Evolutionary conservation across 2,888 invertebrate genomes (phyloP).

Genomic region (Beris chalybata): DNA sequence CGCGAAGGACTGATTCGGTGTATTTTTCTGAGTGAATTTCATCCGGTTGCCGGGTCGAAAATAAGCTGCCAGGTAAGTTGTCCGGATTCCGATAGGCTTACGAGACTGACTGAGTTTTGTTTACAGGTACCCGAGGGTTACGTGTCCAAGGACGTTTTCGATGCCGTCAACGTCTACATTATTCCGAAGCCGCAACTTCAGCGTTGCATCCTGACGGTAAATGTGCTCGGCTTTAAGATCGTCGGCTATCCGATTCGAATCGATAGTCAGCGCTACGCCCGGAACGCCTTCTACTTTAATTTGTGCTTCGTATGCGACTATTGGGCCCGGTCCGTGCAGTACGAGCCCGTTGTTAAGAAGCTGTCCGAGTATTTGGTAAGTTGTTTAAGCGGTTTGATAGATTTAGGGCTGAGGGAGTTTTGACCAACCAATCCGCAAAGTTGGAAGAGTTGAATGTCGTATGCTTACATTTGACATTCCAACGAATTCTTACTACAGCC

Average conservation of each 20-base stretch:
- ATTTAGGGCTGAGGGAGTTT: too few relatives aligned
- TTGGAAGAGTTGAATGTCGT: too few relatives aligned
- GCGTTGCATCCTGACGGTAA: constrained; percentile 86
- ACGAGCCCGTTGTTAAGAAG: constrained; percentile 93
- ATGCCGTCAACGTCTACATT: constrained; percentile 90
- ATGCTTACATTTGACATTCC: too few relatives aligned
- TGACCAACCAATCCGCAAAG: too few relatives aligned
- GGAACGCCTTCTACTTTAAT: constrained; percentile 96
- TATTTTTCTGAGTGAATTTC: constrained; percentile 78
- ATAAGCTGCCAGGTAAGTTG: constrained; percentile 75
- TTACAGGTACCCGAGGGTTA: constrained; percentile 83
- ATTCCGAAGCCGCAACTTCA: constrained; percentile 93
- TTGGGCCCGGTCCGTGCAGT: constrained; percentile 85
- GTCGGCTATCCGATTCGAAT: constrained; percentile 91
- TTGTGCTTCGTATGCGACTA: constrained; percentile 92
- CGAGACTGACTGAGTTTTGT: constrained; percentile 37
- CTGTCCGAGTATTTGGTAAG: constrained; percentile 85
- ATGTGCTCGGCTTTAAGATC: constrained; percentile 78
- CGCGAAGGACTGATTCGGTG: constrained; percentile 78
- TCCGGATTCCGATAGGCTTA: not conserved
- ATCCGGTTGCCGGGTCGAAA: constrained; percentile 78
- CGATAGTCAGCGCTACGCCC: constrained; percentile 81
- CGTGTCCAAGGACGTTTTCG: constrained; percentile 90
- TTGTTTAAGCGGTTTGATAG: constrained; percentile 11
- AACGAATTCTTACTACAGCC: too few relatives aligned